Conservation (phyloP, 2,888 invertebrate species). For the Xanthostigma xanthostigma region DNA sequence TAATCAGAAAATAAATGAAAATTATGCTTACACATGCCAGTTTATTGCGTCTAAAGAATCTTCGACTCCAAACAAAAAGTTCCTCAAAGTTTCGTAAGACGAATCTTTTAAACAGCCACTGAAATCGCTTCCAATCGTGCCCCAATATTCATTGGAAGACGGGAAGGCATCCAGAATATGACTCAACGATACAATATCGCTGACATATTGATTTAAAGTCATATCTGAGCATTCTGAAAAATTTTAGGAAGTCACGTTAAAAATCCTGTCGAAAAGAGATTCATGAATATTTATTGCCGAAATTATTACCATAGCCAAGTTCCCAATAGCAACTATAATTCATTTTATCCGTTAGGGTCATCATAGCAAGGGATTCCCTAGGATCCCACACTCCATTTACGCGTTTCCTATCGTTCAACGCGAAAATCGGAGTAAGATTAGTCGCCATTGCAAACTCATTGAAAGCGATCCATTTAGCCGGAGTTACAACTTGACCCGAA, state of each 20-base stretch:
- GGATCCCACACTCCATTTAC: slow-evolving; percentile 48
- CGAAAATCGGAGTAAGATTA: slow-evolving; percentile 51
- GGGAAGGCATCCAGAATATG: slow-evolving; percentile 50
- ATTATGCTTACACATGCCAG: slow-evolving; percentile 51
- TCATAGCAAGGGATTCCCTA: slow-evolving; percentile 44
- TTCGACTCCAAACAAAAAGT: slow-evolving; percentile 37
- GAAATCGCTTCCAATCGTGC: slow-evolving; percentile 45
- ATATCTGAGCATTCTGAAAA: slow-evolving; percentile 35
- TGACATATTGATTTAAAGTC: slow-evolving; percentile 39
- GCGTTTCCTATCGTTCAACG: slow-evolving; percentile 42
- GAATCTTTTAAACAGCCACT: slow-evolving; percentile 33
- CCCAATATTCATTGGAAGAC: slow-evolving; percentile 36
- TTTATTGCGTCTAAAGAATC: slow-evolving; percentile 49
- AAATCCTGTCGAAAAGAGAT: slow-evolving; percentile 2
- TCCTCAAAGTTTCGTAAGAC: slow-evolving; percentile 37
- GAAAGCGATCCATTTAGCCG: slow-evolving; percentile 25
- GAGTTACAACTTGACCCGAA: slow-evolving; percentile 20
- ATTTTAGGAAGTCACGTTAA: slow-evolving; percentile 4
- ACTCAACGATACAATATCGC: slow-evolving; percentile 44
- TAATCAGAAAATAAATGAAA: not conserved
- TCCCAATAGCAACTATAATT: slow-evolving; percentile 57
- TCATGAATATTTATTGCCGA: not conserved
- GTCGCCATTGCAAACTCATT: slow-evolving; percentile 37
- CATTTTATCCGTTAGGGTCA: slow-evolving; percentile 51
- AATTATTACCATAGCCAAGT: slow-evolving; percentile 47